Evolutionary conservation across 2,888 invertebrate species (phyloP).

Genomic region (Tachina grossa): DNA sequence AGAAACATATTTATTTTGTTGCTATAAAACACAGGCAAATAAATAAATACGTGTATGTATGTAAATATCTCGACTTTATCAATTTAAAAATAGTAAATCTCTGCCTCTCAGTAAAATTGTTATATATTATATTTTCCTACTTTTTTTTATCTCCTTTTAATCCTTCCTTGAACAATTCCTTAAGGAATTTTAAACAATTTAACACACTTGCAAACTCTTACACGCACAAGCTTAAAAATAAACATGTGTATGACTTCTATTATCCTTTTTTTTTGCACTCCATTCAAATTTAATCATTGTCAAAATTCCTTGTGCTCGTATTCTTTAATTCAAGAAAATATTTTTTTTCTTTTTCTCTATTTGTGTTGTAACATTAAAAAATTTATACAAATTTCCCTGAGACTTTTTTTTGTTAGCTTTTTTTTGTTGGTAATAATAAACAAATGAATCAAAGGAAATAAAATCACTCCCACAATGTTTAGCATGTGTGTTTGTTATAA

Average conservation of each 20-base stretch:
- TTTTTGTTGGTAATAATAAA: conserved; percentile 33
- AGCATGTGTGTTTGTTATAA: conserved; percentile 43
- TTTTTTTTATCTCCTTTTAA: conserved; percentile 46
- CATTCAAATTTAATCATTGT: conserved; percentile 57
- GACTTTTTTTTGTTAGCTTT: not conserved
- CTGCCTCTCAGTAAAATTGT: not conserved
- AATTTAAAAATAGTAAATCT: not conserved
- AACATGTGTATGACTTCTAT: conserved; percentile 47
- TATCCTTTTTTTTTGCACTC: conserved; percentile 7
- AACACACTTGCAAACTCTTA: conserved; percentile 18
- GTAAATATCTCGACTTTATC: not conserved
- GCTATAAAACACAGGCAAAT: too few relatives aligned
- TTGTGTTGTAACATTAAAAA: conserved; percentile 16
- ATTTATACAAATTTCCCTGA: conserved; percentile 6
- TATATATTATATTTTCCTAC: conserved; percentile 13
- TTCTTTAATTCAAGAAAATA: conserved; percentile 34
- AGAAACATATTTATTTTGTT: too few relatives aligned
- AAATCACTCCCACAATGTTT: conserved; percentile 48
- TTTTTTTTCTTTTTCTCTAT: not conserved
- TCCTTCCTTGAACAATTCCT: conserved; percentile 42
- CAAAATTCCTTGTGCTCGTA: conserved; percentile 34
- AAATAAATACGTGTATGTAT: not conserved
- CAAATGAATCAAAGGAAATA: conserved; percentile 64
- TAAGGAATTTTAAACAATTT: conserved; percentile 49
- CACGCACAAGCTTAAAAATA: conserved; percentile 5